Conservation (phyloP, 2,113 vertebrate genomes). For the Caretta caretta region DNA sequence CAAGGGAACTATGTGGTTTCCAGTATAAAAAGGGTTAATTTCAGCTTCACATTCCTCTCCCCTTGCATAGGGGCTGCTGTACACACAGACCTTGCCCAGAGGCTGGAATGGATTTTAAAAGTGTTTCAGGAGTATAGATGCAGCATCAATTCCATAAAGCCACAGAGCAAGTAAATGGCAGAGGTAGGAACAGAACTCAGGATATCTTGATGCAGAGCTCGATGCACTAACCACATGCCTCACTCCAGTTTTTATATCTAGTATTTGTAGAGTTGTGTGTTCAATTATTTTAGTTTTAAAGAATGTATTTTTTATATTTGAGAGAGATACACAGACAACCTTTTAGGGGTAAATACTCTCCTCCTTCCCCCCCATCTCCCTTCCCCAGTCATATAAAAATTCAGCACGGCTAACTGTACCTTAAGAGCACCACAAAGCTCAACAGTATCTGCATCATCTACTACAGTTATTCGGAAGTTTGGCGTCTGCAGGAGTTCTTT, state of each 20-base stretch:
- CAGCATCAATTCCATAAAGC: background rate
- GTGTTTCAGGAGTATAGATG: background rate
- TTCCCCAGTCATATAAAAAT: background rate
- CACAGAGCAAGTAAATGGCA: background rate
- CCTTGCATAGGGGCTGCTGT: background rate
- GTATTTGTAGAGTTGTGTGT: background rate
- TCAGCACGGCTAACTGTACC: constrained; percentile 71
- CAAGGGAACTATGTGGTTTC: background rate
- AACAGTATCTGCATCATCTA: constrained; percentile 89
- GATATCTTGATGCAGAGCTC: background rate
- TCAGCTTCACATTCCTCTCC: background rate
- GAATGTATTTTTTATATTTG: background rate
- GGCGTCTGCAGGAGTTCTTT: constrained; percentile 93
- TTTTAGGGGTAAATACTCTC: background rate
- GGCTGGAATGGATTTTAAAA: background rate
- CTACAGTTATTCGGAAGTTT: constrained; percentile 91
- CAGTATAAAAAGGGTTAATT: background rate
- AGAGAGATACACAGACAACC: background rate
- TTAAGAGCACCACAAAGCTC: constrained; percentile 92
- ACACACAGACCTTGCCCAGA: background rate
- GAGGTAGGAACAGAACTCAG: background rate
- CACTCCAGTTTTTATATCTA: background rate
- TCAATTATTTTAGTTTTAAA: background rate
- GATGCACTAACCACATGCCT: background rate
- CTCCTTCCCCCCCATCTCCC: background rate